phyloP scores from a whole-genome alignment of 2,113 vertebrate genomes.

The Pogona vitticeps region DNA sequence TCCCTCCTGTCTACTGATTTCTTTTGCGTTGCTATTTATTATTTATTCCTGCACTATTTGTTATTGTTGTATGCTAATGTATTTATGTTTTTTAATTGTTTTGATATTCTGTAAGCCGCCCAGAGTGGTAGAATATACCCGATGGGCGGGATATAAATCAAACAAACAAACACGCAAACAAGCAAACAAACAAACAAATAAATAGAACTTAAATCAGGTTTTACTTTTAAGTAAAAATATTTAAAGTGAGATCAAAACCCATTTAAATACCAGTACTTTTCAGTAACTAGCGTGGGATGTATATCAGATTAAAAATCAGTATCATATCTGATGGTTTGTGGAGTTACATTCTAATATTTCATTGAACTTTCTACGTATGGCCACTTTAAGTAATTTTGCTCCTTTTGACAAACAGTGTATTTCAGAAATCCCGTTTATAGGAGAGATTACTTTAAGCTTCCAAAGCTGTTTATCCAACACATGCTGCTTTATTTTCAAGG shows the following conservation, averaged over 20 bases:
- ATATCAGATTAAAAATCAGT: not conserved
- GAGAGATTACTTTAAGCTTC: slow-evolving; percentile 62
- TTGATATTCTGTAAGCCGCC: too few relatives aligned
- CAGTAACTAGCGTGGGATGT: not conserved
- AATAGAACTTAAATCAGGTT: not conserved
- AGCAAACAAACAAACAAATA: not conserved
- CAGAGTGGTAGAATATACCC: too few relatives aligned
- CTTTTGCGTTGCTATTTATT: too few relatives aligned
- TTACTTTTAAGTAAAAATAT: not conserved
- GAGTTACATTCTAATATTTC: slow-evolving; percentile 45
- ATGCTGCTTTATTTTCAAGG: slow-evolving; percentile 70
- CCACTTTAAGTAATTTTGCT: slow-evolving; percentile 8
- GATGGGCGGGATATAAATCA: not conserved
- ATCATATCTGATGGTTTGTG: slow-evolving; percentile 7
- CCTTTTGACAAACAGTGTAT: slow-evolving; percentile 23
- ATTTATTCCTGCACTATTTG: too few relatives aligned
- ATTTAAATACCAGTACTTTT: not conserved
- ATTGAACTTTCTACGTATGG: slow-evolving; percentile 16
- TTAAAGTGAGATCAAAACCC: not conserved
- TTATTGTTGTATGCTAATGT: too few relatives aligned
- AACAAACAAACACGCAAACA: not conserved
- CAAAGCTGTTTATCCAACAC: slow-evolving; percentile 67
- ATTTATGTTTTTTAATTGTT: too few relatives aligned
- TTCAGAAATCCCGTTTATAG: slow-evolving; percentile 38
- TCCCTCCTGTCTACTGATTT: too few relatives aligned